Evolutionary conservation across 2,888 invertebrate species (phyloP), one percentile per base, ranked within the genome.

Genomic region (Drosophila kambysellisi): DNA sequence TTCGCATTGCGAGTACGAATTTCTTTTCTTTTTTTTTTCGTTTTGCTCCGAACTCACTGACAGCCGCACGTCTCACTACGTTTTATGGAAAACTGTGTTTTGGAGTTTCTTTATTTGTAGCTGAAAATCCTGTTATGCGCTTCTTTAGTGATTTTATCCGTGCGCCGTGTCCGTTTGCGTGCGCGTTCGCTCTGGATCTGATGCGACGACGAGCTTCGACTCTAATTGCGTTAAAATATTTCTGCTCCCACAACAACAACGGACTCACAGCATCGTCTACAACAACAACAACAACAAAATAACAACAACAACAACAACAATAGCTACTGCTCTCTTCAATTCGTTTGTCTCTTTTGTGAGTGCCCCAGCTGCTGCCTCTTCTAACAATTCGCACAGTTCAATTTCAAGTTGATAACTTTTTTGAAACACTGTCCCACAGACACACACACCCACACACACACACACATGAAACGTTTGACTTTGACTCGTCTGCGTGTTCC

Each of bases 221-320:
- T 91, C 91, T 91, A 91, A 90, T 90, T 90, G 89, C 91, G 89
- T 90, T 90, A 90, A 90, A 91, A 89, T 83, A 90, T 87, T 83
- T 88, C 70, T 86, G 90, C 87, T 87, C 90, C 86, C 86, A 75
- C 86, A 82, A 81, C 83, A 81, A 79, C 86, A 82, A 72, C 85
- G 79, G 76, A 76, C 46, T 46, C 12, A 77, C 79, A 83, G 41
- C 70, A 66, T 51, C 62, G 58, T 32, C 63, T 63, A 50, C 70
- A 69, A 57, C 63, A 70, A 54, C 60, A 43, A 20, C 37, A 51
- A 53, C 32, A 61, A 58, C 58, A 79, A 79, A 61, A 41, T 50
- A 39, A 39, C 66, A 60, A 57, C 58, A 65, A 29, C 54, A 68
- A 57, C 32, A 65, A 66, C 58, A 82, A 79, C 63, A 76, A 70